Evolutionary conservation across 2,797 vertebrate species (phyloP), one percentile per base, ranked within the genome.

Genomic region (Antennarius maculatus): DNA sequence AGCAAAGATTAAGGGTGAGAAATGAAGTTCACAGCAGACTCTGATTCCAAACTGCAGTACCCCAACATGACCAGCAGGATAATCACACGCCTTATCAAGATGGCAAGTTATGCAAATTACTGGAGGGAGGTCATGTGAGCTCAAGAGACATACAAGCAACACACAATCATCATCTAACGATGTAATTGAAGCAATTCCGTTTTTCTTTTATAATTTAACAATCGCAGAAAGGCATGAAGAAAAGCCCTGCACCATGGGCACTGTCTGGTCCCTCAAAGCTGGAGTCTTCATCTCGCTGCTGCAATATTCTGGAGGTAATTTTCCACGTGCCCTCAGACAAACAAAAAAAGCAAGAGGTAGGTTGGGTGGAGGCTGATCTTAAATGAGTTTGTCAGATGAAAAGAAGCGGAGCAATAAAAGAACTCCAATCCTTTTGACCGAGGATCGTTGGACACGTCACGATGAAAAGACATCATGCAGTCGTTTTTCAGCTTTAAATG

Each of bases 351-450:
- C 23, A 23, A 23, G 23, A 23, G 46, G 67, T 64, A 54, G 46
- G 68, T 49, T 58, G 66, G 58, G 65, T 71, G 46, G 72, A 80
- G 61, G 62, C 69, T 77, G 77, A 81, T 73, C 71, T 77, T 76
- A 86, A 88, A 88, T 84, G 65, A 86, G 72, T 90, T 90, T 81
- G 57, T 58, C 37, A 81, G 76, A 90, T 90, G 80, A 91, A 87
- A 87, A 82, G 81, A 82, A 85, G 69, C 39, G 43, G 67, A 74
- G 76, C 74, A 66, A 84, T 86, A 69, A 84, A 88, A 84, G 54
- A 85, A 86, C 67, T 82, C 50, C 71, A 88, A 82, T 80, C 74
- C 49, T 64, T 73, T 49, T 27, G 54, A 69, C 61, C 12, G 60
- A 55, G 52, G 54, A 69, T 54, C 39, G 17, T 10, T 9, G 48